Base-by-base conservation (phyloP, 2,888 invertebrate genomes). In the Drosophila hawaiiensis region DNA sequence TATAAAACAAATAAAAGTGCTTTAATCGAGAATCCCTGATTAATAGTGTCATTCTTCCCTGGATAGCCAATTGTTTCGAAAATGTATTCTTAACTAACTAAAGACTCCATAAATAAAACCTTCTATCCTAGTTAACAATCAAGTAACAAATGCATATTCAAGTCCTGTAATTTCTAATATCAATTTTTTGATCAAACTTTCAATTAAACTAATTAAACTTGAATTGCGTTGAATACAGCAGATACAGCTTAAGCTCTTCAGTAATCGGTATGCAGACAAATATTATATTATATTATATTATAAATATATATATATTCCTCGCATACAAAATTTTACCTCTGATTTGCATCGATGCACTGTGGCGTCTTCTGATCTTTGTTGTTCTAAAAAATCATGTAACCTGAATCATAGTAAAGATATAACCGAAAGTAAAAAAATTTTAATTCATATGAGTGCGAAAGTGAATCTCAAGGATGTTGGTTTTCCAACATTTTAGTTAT, bases 121-220 rank as follows among this genome's bases (percentile, higher is more conserved):
- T 19, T 41, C n/a, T 10, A n/a, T 5, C 10, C 10, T 4, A n/a
- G 10, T 41, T 37, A 19, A 19, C 7, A 39, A 7, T 19, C 2
- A 0, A 12, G 22, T 22, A 22, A 22, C 41, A 43, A 22, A 43
- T 0, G 5, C 41, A 12, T 22, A 12, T 12, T 3, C 2, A 47
- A 16, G 0, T 22, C 2, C 7, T 1, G 3, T 0, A 14, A 47
- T 43, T 7, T 14, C 7, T 22, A 1, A 47, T 47, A 22, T 1
- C 0, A 7, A 4, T 1, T 22, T 7, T 16, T 4, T 47, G 0
- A 47, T 14, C 3, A 14, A 1, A 4, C 10, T 41, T 41, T 9
- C 1, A 1, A 47, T 47, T 7, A 1, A 14, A 22, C 0, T 6
- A 14, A 47, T 22, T 4, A 47, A 47, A 22, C 7, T 22, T 7